Evolutionary conservation across 2,888 invertebrate species (phyloP).

Genomic region (Lycia hirtaria): DNA sequence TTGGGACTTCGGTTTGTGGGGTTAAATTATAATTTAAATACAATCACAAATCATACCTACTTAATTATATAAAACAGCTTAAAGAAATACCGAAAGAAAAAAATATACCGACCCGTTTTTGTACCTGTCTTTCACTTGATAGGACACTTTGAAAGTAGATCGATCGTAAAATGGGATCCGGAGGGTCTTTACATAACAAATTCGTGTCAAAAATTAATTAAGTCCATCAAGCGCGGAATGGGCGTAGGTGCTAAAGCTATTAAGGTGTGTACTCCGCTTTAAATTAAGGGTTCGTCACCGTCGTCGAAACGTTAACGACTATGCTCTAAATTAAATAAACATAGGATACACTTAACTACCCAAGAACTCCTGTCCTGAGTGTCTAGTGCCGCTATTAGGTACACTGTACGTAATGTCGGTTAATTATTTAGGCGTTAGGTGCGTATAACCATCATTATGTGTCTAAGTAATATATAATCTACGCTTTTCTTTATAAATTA

Average conservation of each 20-base stretch:
- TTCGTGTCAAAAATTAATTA: constrained; percentile 69
- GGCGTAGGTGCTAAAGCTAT: constrained; percentile 41
- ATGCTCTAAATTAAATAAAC: constrained; percentile 11
- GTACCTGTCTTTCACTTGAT: constrained; percentile 45
- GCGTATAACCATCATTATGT: no score
- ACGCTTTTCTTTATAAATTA: no score
- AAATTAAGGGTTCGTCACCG: constrained; percentile 31
- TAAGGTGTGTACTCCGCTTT: constrained; percentile 37
- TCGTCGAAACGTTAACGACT: constrained; percentile 17
- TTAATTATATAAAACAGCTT: no score
- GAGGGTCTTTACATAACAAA: constrained; percentile 53
- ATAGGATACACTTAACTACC: constrained; percentile 5
- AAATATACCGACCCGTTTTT: constrained; percentile 24
- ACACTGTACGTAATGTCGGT: background rate
- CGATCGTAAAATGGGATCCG: constrained; percentile 55
- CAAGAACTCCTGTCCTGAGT: background rate
- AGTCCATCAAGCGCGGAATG: constrained; percentile 52
- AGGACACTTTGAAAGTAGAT: constrained; percentile 49
- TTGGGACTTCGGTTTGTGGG: constrained; percentile 34
- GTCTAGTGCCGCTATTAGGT: background rate
- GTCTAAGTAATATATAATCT: no score
- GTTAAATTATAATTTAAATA: background rate
- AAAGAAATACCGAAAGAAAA: constrained; percentile 15
- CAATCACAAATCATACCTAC: no score
- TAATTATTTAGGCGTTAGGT: background rate